Percentiles rank a stretch among this genome's conserved stretches.
Conservation (phyloP, 2,113 vertebrate species). For the Carassius auratus region DNA sequence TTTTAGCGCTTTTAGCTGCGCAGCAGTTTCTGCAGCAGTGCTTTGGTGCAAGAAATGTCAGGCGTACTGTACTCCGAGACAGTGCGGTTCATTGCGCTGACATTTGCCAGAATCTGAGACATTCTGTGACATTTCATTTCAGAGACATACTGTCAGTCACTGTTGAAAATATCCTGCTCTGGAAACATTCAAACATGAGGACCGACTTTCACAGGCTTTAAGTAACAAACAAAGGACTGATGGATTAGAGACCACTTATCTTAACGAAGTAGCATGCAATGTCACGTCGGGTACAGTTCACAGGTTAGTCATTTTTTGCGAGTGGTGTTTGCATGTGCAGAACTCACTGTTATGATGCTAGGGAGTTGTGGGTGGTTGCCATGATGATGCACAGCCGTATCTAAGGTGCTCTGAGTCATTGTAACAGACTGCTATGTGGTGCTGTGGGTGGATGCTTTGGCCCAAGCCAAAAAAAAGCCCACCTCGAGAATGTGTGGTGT, state of each 20-base stretch:
- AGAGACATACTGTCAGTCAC: neutral
- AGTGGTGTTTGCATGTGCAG: neutral
- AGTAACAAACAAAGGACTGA: neutral
- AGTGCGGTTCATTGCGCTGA: constrained; percentile 64
- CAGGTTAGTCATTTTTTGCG: neutral
- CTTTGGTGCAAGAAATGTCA: constrained; percentile 26
- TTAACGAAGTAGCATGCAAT: constrained; percentile 12
- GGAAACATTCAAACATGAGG: neutral
- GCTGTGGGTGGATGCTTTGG: constrained; percentile 3
- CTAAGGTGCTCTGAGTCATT: constrained; percentile 14
- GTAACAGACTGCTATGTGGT: neutral
- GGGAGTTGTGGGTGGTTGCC: constrained; percentile 11
- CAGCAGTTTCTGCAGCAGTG: neutral
- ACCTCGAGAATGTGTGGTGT: neutral
- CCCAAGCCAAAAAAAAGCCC: neutral
- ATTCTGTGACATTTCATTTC: constrained; percentile 68
- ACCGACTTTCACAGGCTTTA: neutral
- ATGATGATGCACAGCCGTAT: neutral
- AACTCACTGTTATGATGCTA: neutral
- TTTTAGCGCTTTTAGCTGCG: neutral
- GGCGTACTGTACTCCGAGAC: constrained; percentile 1
- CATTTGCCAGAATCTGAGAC: constrained; percentile 69
- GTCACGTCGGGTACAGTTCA: neutral
- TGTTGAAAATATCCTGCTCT: neutral
- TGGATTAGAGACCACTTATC: constrained; percentile 29